Conservation (phyloP, 2,797 vertebrate genomes). For the Esox masquinongy region DNA sequence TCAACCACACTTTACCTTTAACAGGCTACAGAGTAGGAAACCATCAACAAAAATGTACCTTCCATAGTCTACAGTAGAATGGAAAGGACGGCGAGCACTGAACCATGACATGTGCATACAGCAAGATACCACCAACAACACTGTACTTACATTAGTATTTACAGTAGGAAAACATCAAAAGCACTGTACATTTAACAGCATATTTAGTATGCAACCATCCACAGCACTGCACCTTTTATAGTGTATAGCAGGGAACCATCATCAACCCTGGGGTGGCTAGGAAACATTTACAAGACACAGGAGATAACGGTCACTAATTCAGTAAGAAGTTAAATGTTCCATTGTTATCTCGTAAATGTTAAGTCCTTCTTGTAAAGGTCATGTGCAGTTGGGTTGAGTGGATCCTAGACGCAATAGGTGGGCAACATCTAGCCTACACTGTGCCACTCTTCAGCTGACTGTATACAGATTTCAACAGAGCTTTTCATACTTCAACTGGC, state of each 20-base stretch:
- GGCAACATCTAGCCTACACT: conserved; percentile 17
- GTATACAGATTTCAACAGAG: background rate
- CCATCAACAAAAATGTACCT: too few species aligned
- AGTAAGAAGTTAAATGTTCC: background rate
- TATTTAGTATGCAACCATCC: background rate
- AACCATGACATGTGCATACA: too few species aligned
- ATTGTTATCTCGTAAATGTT: conserved; percentile 1
- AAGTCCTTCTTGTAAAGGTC: conserved; percentile 6
- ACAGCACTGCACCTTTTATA: background rate
- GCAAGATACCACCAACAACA: background rate
- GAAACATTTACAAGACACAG: background rate
- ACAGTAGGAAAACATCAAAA: background rate
- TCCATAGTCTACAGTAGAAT: too few species aligned
- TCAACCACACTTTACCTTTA: too few species aligned
- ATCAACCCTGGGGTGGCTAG: background rate
- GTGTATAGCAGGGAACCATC: background rate
- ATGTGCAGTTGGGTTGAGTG: conserved; percentile 24
- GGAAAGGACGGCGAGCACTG: too few species aligned
- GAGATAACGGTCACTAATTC: background rate
- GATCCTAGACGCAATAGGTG: conserved; percentile 11
- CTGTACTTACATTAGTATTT: background rate
- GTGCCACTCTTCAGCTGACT: background rate
- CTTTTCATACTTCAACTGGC: background rate
- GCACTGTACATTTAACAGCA: background rate
- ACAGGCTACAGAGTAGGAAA: too few species aligned